Evolutionary conservation across 2,113 vertebrate species (phyloP).

Genomic region (Pituophis catenifer): DNA sequence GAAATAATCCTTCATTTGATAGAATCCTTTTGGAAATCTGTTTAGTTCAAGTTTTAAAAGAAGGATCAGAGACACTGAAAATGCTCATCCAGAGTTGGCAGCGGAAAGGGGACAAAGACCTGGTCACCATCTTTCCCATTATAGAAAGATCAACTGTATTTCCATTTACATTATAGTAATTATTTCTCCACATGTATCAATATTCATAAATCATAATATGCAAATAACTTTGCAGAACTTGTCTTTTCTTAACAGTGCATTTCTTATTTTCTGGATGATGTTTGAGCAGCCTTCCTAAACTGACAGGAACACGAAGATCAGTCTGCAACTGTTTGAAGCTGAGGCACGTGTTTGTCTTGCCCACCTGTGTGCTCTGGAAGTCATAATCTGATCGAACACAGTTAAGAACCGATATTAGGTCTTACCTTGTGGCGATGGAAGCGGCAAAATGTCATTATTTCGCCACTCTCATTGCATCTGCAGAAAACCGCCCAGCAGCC

Average conservation of each 20-base stretch:
- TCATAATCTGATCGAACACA: too few species aligned
- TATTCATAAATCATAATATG: not conserved
- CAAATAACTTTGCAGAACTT: not conserved
- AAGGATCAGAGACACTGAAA: not conserved
- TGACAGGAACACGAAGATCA: not conserved
- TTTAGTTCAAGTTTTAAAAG: not conserved
- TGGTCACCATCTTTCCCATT: not conserved
- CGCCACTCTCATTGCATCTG: too few species aligned
- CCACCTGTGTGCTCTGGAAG: conserved; percentile 72
- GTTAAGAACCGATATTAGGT: too few species aligned
- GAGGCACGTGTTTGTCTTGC: not conserved
- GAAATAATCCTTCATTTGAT: not conserved
- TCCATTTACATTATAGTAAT: not conserved
- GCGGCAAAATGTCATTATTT: not conserved
- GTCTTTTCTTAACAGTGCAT: not conserved
- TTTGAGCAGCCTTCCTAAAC: not conserved
- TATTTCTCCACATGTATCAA: not conserved
- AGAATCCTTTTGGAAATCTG: not conserved
- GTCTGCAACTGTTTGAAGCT: not conserved
- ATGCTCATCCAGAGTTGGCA: not conserved
- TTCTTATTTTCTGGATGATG: not conserved
- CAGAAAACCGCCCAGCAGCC: too few species aligned
- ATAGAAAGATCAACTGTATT: not conserved
- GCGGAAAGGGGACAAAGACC: too few species aligned
- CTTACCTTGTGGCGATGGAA: too few species aligned